phyloP scores from a whole-genome alignment of 2,888 invertebrate genomes.

The Chloroclystis v-ata region DNA sequence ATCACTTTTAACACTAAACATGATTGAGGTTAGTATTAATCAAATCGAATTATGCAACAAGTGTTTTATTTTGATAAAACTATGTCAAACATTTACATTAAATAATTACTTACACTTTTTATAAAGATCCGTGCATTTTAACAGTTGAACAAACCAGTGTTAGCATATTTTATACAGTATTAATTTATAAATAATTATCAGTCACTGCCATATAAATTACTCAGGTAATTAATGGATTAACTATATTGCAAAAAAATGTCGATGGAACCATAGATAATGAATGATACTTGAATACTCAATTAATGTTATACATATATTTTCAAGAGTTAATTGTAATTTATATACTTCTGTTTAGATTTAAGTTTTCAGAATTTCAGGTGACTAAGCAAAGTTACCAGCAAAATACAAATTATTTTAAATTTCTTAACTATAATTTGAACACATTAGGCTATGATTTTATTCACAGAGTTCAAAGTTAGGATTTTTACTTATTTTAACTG shows the following conservation, averaged over 20 bases:
- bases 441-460: background rate
- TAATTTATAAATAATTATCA: conserved; percentile 17
- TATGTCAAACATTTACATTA: conserved; percentile 11
- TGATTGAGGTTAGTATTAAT: no score
- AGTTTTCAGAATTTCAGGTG: no score
- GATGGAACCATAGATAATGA: conserved; percentile 22
- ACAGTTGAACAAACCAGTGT: background rate
- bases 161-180: conserved; percentile 7
- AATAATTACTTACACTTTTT: conserved; percentile 8
- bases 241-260: conserved; percentile 21
- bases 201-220: conserved; percentile 38
- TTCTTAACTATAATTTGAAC: background rate
- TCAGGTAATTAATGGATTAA: conserved; percentile 19
- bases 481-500: background rate
- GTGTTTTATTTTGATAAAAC: no score
- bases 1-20: no score
- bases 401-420: background rate
- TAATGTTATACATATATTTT: conserved; percentile 1
- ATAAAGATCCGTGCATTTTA: conserved; percentile 5
- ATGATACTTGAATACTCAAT: background rate
- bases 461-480: background rate
- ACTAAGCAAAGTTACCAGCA: no score
- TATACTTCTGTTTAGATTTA: no score
- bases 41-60: no score
- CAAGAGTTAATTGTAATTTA: no score